These are phyloP conservation scores for Anseranas semipalmata DNA, from an alignment of 2,113 vertebrate species.

Conservation along the genomic window DNA sequence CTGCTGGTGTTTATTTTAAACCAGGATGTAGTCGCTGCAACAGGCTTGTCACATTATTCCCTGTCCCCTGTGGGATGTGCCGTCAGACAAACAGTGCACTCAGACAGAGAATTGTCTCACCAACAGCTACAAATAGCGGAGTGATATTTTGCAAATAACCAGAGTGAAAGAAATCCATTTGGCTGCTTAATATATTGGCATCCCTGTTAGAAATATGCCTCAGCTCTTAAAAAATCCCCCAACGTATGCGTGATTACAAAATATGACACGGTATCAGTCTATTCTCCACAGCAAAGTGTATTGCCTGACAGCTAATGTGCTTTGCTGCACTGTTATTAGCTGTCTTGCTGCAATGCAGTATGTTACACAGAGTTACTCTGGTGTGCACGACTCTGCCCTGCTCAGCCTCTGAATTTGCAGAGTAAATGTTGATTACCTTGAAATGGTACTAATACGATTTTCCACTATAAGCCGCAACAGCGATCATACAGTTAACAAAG, in stretches of 20 bases:
- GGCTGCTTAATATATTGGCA: neutral
- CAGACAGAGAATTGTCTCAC: neutral
- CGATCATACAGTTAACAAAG: neutral
- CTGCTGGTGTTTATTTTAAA: neutral
- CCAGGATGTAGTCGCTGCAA: neutral
- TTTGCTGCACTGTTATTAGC: neutral
- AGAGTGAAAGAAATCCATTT: neutral
- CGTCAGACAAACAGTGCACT: neutral
- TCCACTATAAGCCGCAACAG: neutral
- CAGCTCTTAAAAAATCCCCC: neutral
- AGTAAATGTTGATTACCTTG: constrained; percentile 35
- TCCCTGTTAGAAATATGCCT: neutral
- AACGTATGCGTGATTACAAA: neutral
- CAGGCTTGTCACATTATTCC: neutral
- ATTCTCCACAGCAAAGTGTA: neutral
- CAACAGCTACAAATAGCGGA: neutral
- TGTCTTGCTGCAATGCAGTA: constrained; percentile 46
- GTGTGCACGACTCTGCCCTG: neutral
- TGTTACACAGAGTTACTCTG: neutral
- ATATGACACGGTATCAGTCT: neutral
- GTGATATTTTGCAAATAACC: neutral
- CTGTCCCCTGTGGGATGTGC: neutral
- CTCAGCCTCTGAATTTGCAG: neutral
- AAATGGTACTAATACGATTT: neutral
- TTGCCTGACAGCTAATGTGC: neutral